Conservation (phyloP, 1,140 invertebrate species). For the Wasmannia auropunctata region DNA sequence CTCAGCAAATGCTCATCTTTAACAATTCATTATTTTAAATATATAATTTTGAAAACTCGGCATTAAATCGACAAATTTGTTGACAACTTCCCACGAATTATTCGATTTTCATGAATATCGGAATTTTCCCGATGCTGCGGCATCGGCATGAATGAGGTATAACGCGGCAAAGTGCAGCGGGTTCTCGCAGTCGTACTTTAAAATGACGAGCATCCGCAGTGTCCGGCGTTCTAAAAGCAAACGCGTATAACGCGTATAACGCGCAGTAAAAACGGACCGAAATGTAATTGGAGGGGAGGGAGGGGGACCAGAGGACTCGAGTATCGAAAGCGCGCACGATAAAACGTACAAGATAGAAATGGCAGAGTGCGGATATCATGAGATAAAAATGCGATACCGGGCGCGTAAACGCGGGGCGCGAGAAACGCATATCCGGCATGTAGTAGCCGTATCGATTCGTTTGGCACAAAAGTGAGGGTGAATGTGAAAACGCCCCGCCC, state of each 20-base stretch:
- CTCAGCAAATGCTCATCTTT: not conserved
- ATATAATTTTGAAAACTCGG: not conserved
- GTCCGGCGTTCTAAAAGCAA: conserved; percentile 20
- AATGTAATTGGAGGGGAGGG: conserved; percentile 34
- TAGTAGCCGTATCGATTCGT: conserved; percentile 31
- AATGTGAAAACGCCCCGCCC: conserved; percentile 9
- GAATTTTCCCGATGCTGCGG: not conserved
- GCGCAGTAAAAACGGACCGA: conserved; percentile 23
- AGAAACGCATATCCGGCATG: not conserved
- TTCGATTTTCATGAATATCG: conserved; percentile 15
- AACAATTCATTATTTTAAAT: not conserved
- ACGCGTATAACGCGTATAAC: conserved; percentile 36
- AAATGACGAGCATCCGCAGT: not conserved
- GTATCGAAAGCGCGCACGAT: conserved; percentile 28
- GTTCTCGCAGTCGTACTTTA: not conserved
- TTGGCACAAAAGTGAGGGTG: conserved; percentile 23
- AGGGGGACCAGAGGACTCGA: not conserved
- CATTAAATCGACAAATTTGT: not conserved
- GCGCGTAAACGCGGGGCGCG: not conserved
- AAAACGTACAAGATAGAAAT: conserved; percentile 57
- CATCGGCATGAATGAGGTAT: not conserved
- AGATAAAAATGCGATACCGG: conserved; percentile 50
- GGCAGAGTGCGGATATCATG: conserved; percentile 26
- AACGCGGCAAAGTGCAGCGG: not conserved
- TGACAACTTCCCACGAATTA: not conserved